phyloP scores from a whole-genome alignment of 2,797 vertebrate species.

The Sardinella longiceps region DNA sequence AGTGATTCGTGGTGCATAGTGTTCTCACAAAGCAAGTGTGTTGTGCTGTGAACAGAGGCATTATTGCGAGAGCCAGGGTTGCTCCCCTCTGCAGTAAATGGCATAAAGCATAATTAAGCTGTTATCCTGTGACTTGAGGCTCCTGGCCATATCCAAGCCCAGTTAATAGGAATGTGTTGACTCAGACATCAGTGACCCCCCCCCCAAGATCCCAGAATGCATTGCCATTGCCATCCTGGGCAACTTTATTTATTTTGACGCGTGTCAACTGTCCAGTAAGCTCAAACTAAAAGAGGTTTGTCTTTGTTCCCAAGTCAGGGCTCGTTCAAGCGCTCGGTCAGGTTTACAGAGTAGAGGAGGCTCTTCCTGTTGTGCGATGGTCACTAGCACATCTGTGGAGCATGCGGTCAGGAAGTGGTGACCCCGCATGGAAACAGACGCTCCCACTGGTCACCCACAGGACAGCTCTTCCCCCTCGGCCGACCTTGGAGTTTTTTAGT shows the following conservation, averaged over 20 bases:
- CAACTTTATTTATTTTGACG: conserved; percentile 1
- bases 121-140: background rate
- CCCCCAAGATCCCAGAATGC: background rate
- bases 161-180: background rate
- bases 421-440: conserved; percentile 42
- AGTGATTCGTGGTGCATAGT: background rate
- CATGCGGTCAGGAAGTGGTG: conserved; percentile 48
- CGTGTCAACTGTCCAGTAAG: background rate
- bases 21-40: background rate
- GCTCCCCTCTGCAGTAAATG: background rate
- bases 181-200: background rate
- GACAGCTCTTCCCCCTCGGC: conserved; percentile 17
- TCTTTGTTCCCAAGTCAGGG: background rate
- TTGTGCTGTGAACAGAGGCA: background rate
- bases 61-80: background rate
- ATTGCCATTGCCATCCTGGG: background rate
- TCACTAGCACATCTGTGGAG: conserved; percentile 33
- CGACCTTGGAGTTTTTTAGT: background rate
- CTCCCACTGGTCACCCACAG: conserved; percentile 38
- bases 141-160: background rate
- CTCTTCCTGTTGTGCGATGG: conserved; percentile 49
- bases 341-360: background rate
- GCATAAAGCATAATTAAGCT: background rate
- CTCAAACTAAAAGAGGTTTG: background rate
- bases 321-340: background rate